Conservation (phyloP, 2,888 invertebrate species). For the Ctenicera cuprea region DNA sequence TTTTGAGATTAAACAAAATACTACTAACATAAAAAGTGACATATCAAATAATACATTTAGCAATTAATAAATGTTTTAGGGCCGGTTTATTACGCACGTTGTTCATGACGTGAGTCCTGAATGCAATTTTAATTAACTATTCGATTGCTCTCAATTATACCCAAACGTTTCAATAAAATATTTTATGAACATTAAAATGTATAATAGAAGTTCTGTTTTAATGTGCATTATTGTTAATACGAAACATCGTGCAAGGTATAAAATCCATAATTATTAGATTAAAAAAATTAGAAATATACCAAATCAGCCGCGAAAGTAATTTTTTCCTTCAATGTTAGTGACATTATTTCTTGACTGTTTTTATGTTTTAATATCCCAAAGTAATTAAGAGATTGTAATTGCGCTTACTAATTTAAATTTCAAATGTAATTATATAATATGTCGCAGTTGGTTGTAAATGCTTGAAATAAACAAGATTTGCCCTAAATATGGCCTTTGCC, state of each 20-base stretch:
- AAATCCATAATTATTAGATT: no score
- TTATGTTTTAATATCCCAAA: neutral
- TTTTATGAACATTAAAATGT: slow-evolving; percentile 25
- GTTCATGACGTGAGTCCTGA: slow-evolving; percentile 3
- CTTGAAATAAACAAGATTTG: no score
- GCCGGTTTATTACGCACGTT: slow-evolving; percentile 13
- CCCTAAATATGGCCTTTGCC: no score
- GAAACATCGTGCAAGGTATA: no score
- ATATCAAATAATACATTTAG: neutral
- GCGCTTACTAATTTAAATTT: neutral
- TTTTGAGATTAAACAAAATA: neutral
- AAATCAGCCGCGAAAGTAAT: no score
- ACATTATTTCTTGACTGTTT: neutral
- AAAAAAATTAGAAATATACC: no score
- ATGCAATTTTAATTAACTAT: slow-evolving; percentile 29
- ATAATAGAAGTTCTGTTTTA: no score
- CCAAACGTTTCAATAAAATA: slow-evolving; percentile 24
- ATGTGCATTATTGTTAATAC: no score
- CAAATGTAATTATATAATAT: neutral
- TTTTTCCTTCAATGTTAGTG: no score
- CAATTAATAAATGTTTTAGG: slow-evolving; percentile 12
- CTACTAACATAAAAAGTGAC: slow-evolving; percentile 8
- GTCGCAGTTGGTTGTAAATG: neutral
- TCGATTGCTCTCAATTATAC: slow-evolving; percentile 19
- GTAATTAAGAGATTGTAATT: slow-evolving; percentile 2